phyloP scores from a whole-genome alignment of 37 sponge, comb jelly and placozoan species.

The Halichondria panicea region DNA sequence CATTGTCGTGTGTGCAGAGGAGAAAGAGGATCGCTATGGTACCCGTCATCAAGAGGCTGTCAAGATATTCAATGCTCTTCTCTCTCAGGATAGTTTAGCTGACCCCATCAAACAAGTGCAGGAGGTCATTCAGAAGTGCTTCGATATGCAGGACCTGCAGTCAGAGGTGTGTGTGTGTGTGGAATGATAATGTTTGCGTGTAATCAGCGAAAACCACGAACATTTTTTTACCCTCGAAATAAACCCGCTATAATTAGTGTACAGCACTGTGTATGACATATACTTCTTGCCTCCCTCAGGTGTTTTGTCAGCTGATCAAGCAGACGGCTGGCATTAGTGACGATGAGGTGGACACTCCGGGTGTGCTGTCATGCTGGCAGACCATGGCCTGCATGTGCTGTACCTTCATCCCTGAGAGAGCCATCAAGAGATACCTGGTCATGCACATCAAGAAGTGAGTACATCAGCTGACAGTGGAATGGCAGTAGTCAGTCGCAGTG shows the following conservation, averaged over 20 bases:
- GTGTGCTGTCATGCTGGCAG: constrained; percentile 81
- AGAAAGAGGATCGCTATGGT: constrained; percentile 69
- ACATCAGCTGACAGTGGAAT: neutral
- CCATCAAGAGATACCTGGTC: constrained; percentile 80
- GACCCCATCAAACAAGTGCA: constrained; percentile 83
- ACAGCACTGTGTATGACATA: neutral
- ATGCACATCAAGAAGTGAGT: constrained; percentile 81
- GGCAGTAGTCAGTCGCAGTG: neutral
- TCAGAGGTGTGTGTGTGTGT: constrained; percentile 57
- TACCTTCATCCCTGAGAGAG: constrained; percentile 81
- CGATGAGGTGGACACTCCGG: constrained; percentile 51
- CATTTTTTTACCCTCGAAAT: neutral
- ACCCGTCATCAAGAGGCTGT: constrained; percentile 84
- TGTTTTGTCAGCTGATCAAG: constrained; percentile 96
- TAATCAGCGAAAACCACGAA: no score
- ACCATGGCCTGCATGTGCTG: constrained; percentile 85
- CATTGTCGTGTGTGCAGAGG: constrained; percentile 49
- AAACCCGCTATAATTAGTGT: neutral
- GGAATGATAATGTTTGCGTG: no score
- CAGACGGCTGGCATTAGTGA: constrained; percentile 76
- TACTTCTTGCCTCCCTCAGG: constrained; percentile 26
- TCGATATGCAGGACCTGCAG: constrained; percentile 78
- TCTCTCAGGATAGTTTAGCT: constrained; percentile 62
- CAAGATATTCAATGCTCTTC: constrained; percentile 71
- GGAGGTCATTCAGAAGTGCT: constrained; percentile 80